These are phyloP conservation scores for Stenurella melanura DNA, from an alignment of 2,888 invertebrate genomes.

Conservation along the genomic window DNA sequence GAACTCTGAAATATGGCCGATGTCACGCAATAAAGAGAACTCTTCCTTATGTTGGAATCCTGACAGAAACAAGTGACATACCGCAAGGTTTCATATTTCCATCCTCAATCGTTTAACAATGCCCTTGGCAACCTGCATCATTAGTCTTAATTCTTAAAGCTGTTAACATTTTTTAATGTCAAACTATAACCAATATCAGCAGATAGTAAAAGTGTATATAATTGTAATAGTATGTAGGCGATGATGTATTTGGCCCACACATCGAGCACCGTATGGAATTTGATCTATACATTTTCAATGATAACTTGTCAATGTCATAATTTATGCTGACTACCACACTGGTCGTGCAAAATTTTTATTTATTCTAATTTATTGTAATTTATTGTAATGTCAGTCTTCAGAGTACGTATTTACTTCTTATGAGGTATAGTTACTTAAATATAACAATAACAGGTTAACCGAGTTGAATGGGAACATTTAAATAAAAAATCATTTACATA, in stretches of 20 bases:
- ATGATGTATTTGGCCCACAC: slow-evolving; percentile 40
- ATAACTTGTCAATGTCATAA: slow-evolving; percentile 41
- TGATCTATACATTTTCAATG: slow-evolving; percentile 39
- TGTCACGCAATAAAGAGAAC: neutral
- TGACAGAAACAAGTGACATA: slow-evolving; percentile 7
- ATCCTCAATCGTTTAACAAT: slow-evolving; percentile 14
- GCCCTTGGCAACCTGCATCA: slow-evolving; percentile 9
- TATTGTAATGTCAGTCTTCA: slow-evolving; percentile 32
- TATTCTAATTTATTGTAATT: slow-evolving; percentile 40
- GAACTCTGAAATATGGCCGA: neutral
- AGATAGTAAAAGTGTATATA: slow-evolving; percentile 36
- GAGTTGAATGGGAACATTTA: slow-evolving; percentile 32
- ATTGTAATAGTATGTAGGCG: slow-evolving; percentile 36
- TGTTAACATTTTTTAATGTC: slow-evolving; percentile 38
- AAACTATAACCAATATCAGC: slow-evolving; percentile 28
- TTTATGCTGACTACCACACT: slow-evolving; percentile 30
- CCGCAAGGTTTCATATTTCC: slow-evolving; percentile 19
- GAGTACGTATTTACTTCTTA: slow-evolving; percentile 30
- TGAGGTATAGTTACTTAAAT: slow-evolving; percentile 31
- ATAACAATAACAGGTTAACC: slow-evolving; percentile 35
- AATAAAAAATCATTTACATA: slow-evolving; percentile 31
- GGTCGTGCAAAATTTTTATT: slow-evolving; percentile 31
- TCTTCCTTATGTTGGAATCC: neutral
- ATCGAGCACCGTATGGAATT: slow-evolving; percentile 27
- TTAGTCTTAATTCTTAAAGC: slow-evolving; percentile 20